Conservation (phyloP, 1,140 invertebrate species). For the Agrilus planipennis region DNA sequence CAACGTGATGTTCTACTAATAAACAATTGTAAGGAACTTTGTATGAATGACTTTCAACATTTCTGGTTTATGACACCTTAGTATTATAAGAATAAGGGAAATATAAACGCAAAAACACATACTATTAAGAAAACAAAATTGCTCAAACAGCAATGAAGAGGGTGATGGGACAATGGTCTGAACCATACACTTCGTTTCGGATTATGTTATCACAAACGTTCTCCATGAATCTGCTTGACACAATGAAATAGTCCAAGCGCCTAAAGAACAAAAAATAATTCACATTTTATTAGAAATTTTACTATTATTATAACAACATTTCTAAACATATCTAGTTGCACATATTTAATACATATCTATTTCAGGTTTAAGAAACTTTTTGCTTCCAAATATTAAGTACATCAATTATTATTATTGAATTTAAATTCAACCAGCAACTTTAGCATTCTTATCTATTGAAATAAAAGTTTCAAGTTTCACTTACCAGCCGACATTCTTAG, state of each 20-base stretch:
- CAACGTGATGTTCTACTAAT: too few relatives aligned
- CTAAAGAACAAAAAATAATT: constrained; percentile 41
- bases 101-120: too few relatives aligned
- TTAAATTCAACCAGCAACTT: not conserved
- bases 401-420: not conserved
- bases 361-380: too few relatives aligned
- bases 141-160: constrained; percentile 50
- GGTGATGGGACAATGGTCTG: constrained; percentile 78
- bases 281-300: not conserved
- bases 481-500: constrained; percentile 91
- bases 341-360: too few relatives aligned
- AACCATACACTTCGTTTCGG: constrained; percentile 61
- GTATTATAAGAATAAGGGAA: too few relatives aligned
- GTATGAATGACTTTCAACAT: too few relatives aligned
- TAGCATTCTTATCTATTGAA: not conserved
- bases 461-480: constrained; percentile 14
- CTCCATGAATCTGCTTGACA: constrained; percentile 65
- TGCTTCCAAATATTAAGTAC: constrained; percentile 5
- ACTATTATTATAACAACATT: not conserved
- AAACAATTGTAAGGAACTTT: too few relatives aligned
- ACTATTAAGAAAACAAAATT: too few relatives aligned
- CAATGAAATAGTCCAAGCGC: constrained; percentile 90
- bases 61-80: too few relatives aligned
- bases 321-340: too few relatives aligned
- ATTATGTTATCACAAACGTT: constrained; percentile 74